Evolutionary conservation across 2,113 vertebrate species (phyloP).

Genomic region (Trogon melanurus): DNA sequence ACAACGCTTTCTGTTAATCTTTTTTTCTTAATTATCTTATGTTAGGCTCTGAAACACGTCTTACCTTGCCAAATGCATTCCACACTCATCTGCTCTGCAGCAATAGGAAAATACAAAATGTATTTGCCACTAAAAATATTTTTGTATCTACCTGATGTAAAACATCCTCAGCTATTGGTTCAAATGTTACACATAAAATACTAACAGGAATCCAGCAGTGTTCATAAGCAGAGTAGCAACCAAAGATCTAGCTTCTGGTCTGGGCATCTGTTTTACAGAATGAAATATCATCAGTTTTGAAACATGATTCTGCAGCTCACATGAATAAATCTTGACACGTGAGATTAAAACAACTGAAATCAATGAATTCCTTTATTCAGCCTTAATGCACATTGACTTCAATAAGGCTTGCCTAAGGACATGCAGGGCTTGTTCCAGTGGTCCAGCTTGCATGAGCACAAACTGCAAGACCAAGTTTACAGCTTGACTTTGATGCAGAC

Average conservation of each 20-base stretch:
- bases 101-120: background rate
- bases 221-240: background rate
- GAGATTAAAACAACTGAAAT: slow-evolving; percentile 1
- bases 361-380: slow-evolving; percentile 30
- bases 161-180: background rate
- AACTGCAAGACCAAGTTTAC: background rate
- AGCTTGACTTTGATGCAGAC: background rate
- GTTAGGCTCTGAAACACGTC: background rate
- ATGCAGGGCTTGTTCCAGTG: background rate
- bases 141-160: background rate
- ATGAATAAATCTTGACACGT: background rate
- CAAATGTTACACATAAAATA: background rate
- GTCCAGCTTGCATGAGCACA: background rate
- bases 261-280: background rate
- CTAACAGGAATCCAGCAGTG: background rate
- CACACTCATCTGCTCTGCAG: background rate
- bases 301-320: background rate
- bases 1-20: background rate
- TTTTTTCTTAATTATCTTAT: background rate
- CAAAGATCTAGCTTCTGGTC: background rate
- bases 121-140: background rate
- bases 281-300: background rate
- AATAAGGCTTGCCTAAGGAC: slow-evolving; percentile 13
- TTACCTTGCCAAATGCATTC: background rate
- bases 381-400: background rate